These are phyloP conservation scores for Anableps anableps DNA, from an alignment of 2,797 vertebrate genomes.

Conservation along the genomic window DNA sequence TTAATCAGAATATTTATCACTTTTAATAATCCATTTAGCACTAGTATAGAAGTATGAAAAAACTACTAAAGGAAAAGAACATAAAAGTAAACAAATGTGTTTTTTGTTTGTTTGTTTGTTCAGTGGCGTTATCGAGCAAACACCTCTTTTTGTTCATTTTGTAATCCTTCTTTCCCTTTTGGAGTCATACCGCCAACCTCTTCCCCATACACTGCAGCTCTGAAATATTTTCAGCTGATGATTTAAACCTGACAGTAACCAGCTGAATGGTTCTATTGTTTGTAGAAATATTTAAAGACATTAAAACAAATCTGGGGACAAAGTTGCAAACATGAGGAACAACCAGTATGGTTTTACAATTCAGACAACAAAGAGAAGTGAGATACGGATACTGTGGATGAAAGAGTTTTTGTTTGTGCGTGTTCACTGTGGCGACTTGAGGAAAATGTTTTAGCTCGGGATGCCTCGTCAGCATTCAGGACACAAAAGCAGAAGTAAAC, in stretches of 20 bases:
- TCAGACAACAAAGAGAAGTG: slow-evolving; percentile 24
- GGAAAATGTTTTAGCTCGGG: slow-evolving; percentile 15
- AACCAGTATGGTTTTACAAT: slow-evolving; percentile 29
- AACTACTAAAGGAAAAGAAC: slow-evolving; percentile 73
- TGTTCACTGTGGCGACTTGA: slow-evolving; percentile 15
- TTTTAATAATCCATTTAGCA: slow-evolving; percentile 80
- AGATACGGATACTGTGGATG: slow-evolving; percentile 24
- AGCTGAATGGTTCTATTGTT: slow-evolving; percentile 19
- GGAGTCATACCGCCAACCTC: slow-evolving; percentile 17
- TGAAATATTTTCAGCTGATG: slow-evolving; percentile 45
- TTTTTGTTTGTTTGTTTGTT: slow-evolving; percentile 32
- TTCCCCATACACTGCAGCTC: slow-evolving; percentile 5
- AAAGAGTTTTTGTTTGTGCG: slow-evolving; percentile 21
- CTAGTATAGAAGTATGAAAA: slow-evolving; percentile 82
- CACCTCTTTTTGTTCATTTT: slow-evolving; percentile 55
- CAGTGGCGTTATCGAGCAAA: slow-evolving; percentile 46
- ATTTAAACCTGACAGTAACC: slow-evolving; percentile 48
- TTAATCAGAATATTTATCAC: slow-evolving; percentile 77
- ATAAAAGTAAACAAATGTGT: slow-evolving; percentile 61
- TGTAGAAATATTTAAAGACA: slow-evolving; percentile 14
- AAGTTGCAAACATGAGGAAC: slow-evolving; percentile 18
- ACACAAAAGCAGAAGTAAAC: slow-evolving; percentile 59
- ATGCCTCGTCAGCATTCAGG: slow-evolving; percentile 55
- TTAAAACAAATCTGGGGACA: slow-evolving; percentile 32
- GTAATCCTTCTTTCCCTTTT: slow-evolving; percentile 58